Evolutionary conservation across 1,140 invertebrate species (phyloP), one percentile per base, ranked within the genome.

Genomic region (Papilio dardanus): DNA sequence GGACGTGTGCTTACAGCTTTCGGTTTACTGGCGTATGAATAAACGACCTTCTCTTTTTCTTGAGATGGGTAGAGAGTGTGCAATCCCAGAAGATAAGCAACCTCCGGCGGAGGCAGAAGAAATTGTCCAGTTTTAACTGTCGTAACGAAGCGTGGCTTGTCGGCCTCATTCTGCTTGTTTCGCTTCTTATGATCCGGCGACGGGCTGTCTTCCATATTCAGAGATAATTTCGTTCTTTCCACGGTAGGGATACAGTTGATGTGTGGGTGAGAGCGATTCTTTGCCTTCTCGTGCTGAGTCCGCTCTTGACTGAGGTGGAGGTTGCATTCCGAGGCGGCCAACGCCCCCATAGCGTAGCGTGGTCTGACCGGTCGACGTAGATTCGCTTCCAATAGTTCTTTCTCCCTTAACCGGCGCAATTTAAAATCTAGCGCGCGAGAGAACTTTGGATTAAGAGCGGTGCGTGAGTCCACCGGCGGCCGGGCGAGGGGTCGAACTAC

Each of bases 91-190:
- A 96, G 92, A 19, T 93, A 88, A 0, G 96, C 96, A 42, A 96
- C 92, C 82, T 97, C 96, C 24, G 96, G 95, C 0, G 96, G 96
- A 1, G 97, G 96, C 83, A 96, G 95, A 66, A 97, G 88, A 83
- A 97, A 97, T 79, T 96, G 95, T 1, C 97, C 97, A 28, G 94
- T 95, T 76, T 96, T 96, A 6, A 97, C 97, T 0, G 96, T 97
- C 0, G 96, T 97, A 46, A 97, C 95, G 82, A 97, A 97, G 0
- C 96, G 95, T 6, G 95, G 95, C 40, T 85, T 85, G 3, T 86
- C 85, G 7, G 74, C 74, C 6, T 76, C 80, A 30, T 78, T 82
- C 1, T 80, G 62, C 50, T 81, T 82, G 37, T 81, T 77, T 21
- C 82, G 76, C 37, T 68, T 82, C 62, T 79, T 83, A 10, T 79